These are phyloP conservation scores for Thera obeliscata DNA, from an alignment of 2,888 invertebrate species.

Conservation along the genomic window DNA sequence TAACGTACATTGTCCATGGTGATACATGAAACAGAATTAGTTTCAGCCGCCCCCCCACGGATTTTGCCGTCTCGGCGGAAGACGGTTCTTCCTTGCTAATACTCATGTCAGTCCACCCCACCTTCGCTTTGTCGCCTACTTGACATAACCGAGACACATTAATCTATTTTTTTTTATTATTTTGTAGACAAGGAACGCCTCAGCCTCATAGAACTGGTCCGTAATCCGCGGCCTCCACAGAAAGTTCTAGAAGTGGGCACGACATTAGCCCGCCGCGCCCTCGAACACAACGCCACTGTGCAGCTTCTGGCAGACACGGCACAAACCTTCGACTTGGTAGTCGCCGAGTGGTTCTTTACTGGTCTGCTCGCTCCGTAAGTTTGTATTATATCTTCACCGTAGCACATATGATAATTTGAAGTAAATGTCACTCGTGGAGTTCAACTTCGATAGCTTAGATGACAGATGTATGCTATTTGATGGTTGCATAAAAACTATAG, in stretches of 20 bases:
- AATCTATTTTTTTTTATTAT: background rate
- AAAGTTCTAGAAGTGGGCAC: constrained; percentile 48
- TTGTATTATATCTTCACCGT: background rate
- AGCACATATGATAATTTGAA: background rate
- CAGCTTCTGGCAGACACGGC: constrained; percentile 50
- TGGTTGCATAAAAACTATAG: background rate
- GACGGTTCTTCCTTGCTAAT: too few species aligned
- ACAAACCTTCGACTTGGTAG: constrained; percentile 53
- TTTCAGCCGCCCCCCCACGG: too few species aligned
- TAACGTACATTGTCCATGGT: background rate
- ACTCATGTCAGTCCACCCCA: too few species aligned
- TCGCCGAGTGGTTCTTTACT: constrained; percentile 63
- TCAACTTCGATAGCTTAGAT: too few species aligned
- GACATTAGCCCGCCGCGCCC: constrained; percentile 44
- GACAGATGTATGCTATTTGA: too few species aligned
- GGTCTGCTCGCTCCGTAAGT: constrained; percentile 65
- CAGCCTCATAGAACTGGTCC: constrained; percentile 40
- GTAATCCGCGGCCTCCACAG: constrained; percentile 43
- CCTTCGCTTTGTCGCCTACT: background rate
- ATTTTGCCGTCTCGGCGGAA: too few species aligned
- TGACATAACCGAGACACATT: background rate
- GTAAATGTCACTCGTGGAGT: too few species aligned
- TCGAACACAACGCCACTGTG: constrained; percentile 54
- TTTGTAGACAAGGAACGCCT: constrained; percentile 34
- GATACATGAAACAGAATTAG: too few species aligned